Percentiles rank a stretch among this genome's conserved stretches.
phyloP scores from a whole-genome alignment of 2,113 vertebrate genomes.

The Ifrita kowaldi region DNA sequence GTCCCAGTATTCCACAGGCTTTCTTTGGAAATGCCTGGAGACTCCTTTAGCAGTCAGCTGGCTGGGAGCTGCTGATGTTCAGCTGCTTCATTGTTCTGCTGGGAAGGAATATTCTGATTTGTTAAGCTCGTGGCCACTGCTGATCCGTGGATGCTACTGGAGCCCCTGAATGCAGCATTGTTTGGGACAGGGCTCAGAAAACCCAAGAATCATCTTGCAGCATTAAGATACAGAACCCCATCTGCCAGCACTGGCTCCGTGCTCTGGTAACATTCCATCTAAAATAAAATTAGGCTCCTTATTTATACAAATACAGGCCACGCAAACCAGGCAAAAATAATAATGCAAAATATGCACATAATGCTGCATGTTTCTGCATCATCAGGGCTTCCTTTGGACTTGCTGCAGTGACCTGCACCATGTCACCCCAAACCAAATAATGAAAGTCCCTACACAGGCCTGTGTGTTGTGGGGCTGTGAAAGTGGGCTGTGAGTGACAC shows the following conservation, averaged over 20 bases:
- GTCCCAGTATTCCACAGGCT: background rate
- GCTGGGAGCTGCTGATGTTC: background rate
- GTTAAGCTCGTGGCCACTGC: background rate
- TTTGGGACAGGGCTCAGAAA: background rate
- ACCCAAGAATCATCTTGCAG: background rate
- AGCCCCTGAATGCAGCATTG: constrained; percentile 37
- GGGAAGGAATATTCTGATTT: constrained; percentile 14
- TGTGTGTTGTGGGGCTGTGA: background rate
- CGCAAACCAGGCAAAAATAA: background rate
- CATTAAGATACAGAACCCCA: background rate
- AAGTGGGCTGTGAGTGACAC: background rate
- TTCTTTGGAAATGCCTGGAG: background rate
- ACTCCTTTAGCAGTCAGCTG: background rate
- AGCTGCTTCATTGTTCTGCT: constrained; percentile 38
- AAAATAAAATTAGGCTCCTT: background rate
- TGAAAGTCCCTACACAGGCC: background rate
- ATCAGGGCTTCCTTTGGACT: background rate
- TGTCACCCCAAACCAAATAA: accelerated
- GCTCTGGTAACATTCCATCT: background rate
- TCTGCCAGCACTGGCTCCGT: background rate
- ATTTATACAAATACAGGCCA: background rate
- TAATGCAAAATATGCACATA: background rate
- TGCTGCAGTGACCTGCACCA: background rate
- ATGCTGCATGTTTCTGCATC: background rate
- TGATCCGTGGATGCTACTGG: background rate